Percentiles rank a stretch among this genome's conserved stretches.
Evolutionary conservation across 2,113 vertebrate species (phyloP).

Genomic region (Butorides virescens): DNA sequence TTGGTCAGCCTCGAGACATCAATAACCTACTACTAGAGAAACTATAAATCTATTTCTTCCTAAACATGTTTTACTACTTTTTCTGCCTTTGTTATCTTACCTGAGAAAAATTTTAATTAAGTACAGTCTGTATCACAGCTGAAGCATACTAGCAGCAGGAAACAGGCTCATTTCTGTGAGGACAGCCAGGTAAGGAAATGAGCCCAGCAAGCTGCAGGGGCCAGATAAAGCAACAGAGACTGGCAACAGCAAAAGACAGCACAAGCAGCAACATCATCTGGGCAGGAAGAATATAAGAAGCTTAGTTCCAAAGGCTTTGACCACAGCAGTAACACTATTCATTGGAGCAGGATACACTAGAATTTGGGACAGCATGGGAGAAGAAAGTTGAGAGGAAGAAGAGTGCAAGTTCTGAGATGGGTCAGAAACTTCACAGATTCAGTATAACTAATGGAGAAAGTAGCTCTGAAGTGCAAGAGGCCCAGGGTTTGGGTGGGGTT

Average conservation of each 20-base stretch:
- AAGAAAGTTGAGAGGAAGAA: not conserved
- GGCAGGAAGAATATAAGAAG: not conserved
- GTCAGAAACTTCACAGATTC: not conserved
- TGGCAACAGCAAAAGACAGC: not conserved
- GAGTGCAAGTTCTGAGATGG: not conserved
- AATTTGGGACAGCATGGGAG: not conserved
- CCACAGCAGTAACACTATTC: not conserved
- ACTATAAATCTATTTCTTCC: not conserved
- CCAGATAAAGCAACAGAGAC: not conserved
- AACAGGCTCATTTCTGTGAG: not conserved
- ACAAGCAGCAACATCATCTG: not conserved
- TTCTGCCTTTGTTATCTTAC: not conserved
- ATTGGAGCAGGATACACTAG: accelerated
- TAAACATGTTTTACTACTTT: not conserved
- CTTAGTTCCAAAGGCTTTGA: not conserved
- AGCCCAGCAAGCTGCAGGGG: not conserved
- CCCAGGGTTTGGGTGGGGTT: accelerated
- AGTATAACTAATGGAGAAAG: not conserved
- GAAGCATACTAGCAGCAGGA: not conserved
- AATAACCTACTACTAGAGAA: not conserved
- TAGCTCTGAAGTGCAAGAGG: not conserved
- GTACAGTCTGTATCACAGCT: not conserved
- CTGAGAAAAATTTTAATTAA: not conserved
- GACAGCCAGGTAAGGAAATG: not conserved
- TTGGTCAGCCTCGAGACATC: not conserved